Conservation (phyloP, 2,113 vertebrate genomes). For the Pseudopipra pipra region DNA sequence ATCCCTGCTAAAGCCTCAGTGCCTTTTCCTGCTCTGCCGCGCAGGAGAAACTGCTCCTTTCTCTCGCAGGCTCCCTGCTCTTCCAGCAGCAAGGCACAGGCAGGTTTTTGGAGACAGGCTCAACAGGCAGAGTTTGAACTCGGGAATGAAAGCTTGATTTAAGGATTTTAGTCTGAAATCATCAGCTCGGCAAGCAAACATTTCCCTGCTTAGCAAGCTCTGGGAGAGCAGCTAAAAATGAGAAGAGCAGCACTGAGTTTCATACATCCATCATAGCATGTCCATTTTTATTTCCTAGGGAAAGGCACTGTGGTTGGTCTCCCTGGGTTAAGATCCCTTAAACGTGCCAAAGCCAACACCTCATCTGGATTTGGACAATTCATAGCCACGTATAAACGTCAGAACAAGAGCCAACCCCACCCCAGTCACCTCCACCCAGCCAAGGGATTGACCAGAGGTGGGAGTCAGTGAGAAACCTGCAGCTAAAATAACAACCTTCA, state of each 20-base stretch:
- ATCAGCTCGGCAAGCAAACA: neutral
- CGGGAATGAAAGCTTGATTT: neutral
- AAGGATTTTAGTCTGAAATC: neutral
- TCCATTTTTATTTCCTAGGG: neutral
- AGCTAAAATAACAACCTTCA: neutral
- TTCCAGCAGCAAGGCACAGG: neutral
- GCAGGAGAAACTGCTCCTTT: neutral
- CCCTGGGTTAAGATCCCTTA: neutral
- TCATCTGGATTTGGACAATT: neutral
- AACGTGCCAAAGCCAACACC: neutral
- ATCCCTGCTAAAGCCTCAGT: neutral
- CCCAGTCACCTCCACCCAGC: neutral
- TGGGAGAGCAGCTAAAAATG: neutral
- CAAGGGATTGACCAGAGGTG: neutral
- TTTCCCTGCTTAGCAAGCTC: neutral
- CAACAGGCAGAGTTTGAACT: neutral
- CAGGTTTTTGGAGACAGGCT: neutral
- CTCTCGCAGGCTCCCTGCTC: neutral
- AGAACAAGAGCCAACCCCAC: neutral
- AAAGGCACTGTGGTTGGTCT: neutral
- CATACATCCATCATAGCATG: rapidly evolving
- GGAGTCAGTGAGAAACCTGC: neutral
- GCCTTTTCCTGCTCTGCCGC: neutral
- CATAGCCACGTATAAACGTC: neutral
- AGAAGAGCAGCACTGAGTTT: neutral